These are phyloP conservation scores for Fregetta grallaria DNA, from an alignment of 2,113 vertebrate species.

Conservation along the genomic window DNA sequence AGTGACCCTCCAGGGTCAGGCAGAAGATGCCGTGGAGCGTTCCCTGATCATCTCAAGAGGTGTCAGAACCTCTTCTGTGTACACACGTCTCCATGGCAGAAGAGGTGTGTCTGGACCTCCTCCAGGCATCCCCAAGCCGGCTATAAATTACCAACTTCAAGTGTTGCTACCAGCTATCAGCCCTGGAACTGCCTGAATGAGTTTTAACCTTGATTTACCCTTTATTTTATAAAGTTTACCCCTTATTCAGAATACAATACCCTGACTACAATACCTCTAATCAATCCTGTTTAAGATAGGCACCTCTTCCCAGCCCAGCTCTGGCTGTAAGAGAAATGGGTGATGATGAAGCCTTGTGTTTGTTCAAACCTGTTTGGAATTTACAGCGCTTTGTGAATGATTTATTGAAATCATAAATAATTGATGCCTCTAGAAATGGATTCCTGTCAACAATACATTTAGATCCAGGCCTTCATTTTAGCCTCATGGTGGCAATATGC, in stretches of 20 bases:
- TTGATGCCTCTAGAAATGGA: constrained; percentile 43
- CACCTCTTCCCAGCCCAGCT: background rate
- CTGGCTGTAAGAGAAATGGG: background rate
- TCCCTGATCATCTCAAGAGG: background rate
- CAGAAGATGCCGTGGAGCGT: background rate
- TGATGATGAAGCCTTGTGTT: constrained; percentile 27
- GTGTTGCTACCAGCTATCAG: background rate
- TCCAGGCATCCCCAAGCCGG: background rate
- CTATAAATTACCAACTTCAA: background rate
- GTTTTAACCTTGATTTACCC: constrained; percentile 27
- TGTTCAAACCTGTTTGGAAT: constrained; percentile 24
- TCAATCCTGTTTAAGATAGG: background rate
- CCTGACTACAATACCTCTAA: background rate
- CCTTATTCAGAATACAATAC: background rate
- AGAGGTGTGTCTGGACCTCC: background rate
- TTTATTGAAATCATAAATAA: constrained; percentile 34
- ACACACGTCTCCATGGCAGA: background rate
- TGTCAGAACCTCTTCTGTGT: background rate
- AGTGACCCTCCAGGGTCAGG: background rate
- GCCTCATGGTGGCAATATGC: constrained; percentile 16
- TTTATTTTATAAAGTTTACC: constrained; percentile 8
- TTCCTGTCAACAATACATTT: constrained; percentile 48
- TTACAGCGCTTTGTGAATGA: constrained; percentile 9
- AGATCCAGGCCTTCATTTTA: constrained; percentile 7
- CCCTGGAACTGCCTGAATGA: background rate